Base-by-base conservation (phyloP, 1,140 invertebrate genomes). In the Diplogasteroides magnus region DNA sequence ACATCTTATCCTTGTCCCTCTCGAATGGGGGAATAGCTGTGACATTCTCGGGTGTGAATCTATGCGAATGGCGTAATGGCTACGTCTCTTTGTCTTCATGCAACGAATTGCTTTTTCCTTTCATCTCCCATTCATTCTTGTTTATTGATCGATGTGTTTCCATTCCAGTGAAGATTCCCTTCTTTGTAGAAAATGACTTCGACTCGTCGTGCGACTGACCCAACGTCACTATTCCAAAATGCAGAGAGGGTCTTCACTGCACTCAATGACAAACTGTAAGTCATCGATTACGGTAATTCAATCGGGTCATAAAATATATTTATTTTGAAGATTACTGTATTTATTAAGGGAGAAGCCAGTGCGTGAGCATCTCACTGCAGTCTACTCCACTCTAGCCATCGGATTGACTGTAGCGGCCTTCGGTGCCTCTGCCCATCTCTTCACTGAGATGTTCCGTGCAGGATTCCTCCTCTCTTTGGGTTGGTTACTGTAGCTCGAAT, bases 281-380 rank as follows among this genome's bases (percentile, higher is more conserved):
- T 48, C 37, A 48, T 19, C 19, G 37, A 48, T 48, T 48, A 48
- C 37, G 6, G 37, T 48, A 48, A 48, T 48, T n/a, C n/a, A n/a
- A n/a, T n/a, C n/a, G n/a, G n/a, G n/a, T n/a, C n/a, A n/a, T n/a
- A n/a, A n/a, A n/a, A n/a, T n/a, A n/a, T 55, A 26, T 69, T 19
- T 26, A 0, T 37, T 69, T 69, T 64, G 28, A 15, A 15, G 14
- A 31, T 73, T 72, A 71, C 23, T 15, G 15, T n/a, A 73, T 31
- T 73, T 19, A 11, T 71, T 71, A 14, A 71, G 69, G 69, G 70
- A 72, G 70, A 72, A 72, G 31, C 55, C 68, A 23, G 70, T 72
- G 0, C 37, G 29, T 26, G 68, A 68, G 0, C 70, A 72, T 73
- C 70, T 72, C 13, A 29, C 23, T 57, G 71, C 73, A 37, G 70